Base-by-base conservation (phyloP, 2,888 invertebrate species). In the Candidula unifasciata region DNA sequence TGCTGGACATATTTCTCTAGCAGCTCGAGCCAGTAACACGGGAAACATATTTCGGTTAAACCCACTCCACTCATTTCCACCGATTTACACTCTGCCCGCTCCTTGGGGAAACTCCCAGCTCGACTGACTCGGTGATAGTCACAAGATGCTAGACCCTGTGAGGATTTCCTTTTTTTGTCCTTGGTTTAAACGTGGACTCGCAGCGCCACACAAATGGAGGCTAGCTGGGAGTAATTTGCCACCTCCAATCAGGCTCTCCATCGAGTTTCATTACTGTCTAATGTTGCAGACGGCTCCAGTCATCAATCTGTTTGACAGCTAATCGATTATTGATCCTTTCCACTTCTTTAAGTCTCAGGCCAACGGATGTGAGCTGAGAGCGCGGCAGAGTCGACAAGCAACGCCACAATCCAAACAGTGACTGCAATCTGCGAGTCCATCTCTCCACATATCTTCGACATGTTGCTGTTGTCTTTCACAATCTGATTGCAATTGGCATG, bases 261-360 rank as follows among this genome's bases (percentile, higher is more conserved):
- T 81, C 80, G 71, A n/a, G 71, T 81, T 81, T 81, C 80, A 81
- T 81, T 81, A 71, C 37, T 57, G 57, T n/a, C 57, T 81, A 81
- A 81, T 81, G 80, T 71, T 52, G 52, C 27, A 18, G 57, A 18
- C 68, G 54, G 35, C 71, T 71, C 16, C 21, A 57, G 71, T 52
- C 80, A 81, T 81, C 80, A 81, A 81, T 81, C 80, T 71, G 30
- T 57, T 5, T 71, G 80, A 81, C 80, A 81, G 71, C 54, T 57
- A 81, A 71, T 81, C 80, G 71, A 81, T 81, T 57, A 81, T 71
- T 57, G 78, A 78, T 64, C 60, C n/a, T 3, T 37, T 37, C 69
- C 35, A 35, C 74, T 60, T n/a, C 78, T 35, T 60, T 37, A 37
- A 78, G 64, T 64, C 3, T 37, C 16, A 30, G 54, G 64, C 2